phyloP scores from a whole-genome alignment of 2,888 invertebrate genomes.

The Perizoma affinitatum region DNA sequence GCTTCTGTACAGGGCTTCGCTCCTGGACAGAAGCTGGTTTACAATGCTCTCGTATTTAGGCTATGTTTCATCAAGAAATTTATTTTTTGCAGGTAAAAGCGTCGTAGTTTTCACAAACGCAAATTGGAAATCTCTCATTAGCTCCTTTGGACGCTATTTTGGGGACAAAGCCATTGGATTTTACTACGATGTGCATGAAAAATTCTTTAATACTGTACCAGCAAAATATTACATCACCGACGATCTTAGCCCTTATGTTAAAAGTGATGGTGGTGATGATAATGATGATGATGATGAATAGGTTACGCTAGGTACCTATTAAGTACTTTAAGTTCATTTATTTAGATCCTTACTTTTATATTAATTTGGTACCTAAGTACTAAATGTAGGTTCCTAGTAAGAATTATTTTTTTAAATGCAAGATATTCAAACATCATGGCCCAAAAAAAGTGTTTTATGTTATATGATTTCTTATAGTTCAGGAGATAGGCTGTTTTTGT shows the following conservation, averaged over 20 bases:
- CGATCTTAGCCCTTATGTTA: constrained; percentile 20
- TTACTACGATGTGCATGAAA: constrained; percentile 23
- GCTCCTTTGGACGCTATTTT: constrained; percentile 35
- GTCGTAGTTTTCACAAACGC: constrained; percentile 38
- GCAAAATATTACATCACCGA: constrained; percentile 28
- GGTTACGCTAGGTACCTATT: too few species aligned
- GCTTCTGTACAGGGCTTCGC: too few species aligned
- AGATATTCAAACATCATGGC: too few species aligned
- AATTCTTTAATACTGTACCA: constrained; percentile 30
- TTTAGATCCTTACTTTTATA: too few species aligned
- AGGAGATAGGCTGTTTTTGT: too few species aligned
- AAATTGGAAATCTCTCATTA: constrained; percentile 39
- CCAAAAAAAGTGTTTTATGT: too few species aligned
- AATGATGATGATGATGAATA: constrained; percentile 1
- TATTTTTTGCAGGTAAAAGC: constrained; percentile 32
- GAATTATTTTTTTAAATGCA: too few species aligned
- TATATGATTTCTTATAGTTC: too few species aligned
- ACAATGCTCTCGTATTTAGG: not conserved
- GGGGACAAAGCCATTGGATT: constrained; percentile 36
- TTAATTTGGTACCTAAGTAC: too few species aligned
- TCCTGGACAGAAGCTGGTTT: too few species aligned
- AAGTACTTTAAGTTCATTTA: too few species aligned
- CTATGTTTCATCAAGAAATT: not conserved
- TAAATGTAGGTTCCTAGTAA: too few species aligned
- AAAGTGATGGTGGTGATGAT: constrained; percentile 3